Evolutionary conservation across 2,888 invertebrate species (phyloP).

Genomic region (Caenorhabditis sulstoni): DNA sequence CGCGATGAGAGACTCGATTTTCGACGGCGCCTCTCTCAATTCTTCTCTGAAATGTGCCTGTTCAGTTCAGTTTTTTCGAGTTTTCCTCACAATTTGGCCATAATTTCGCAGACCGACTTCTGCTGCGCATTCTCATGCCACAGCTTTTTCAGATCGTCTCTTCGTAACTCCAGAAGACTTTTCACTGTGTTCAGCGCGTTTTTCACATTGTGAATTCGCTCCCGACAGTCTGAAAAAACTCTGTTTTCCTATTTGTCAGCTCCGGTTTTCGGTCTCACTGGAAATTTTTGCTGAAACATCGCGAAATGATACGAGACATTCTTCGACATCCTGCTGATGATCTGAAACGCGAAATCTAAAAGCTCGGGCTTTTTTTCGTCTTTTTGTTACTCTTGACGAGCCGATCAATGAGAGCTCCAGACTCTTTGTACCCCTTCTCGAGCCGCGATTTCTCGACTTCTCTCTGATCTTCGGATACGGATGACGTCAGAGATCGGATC

Average conservation of each 20-base stretch:
- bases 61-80: not conserved
- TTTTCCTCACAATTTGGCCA: conserved; percentile 73
- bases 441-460: conserved; percentile 93
- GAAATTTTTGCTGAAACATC: conserved; percentile 88
- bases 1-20: conserved; percentile 54
- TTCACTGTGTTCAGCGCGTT: conserved; percentile 90
- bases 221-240: conserved; percentile 85
- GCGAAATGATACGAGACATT: conserved; percentile 88
- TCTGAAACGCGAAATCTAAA: conserved; percentile 80
- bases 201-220: conserved; percentile 88
- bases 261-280: conserved; percentile 74
- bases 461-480: conserved; percentile 90
- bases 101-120: conserved; percentile 74
- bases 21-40: conserved; percentile 63
- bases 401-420: conserved; percentile 91
- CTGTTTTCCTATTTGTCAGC: too few species aligned
- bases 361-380: too few species aligned
- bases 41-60: conserved; percentile 58
- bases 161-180: conserved; percentile 89
- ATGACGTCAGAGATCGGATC: conserved; percentile 91
- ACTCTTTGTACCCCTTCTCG: conserved; percentile 93
- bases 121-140: conserved; percentile 98
- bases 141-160: conserved; percentile 93
- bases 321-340: conserved; percentile 91
- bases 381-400: conserved; percentile 85